phyloP scores from a whole-genome alignment of 2,888 invertebrate genomes.

The Copidosoma aretas region DNA sequence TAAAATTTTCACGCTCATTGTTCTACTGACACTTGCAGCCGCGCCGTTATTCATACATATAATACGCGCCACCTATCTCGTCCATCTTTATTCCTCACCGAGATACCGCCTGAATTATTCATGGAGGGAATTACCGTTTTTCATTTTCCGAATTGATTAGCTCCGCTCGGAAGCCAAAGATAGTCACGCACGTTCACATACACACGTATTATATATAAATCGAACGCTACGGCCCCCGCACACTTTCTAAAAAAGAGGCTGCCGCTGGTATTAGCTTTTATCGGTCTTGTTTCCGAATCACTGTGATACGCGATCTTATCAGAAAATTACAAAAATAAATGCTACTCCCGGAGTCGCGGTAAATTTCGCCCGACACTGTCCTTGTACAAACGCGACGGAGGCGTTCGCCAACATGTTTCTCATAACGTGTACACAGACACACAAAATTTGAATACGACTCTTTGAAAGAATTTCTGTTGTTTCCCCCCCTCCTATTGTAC shows the following conservation, averaged over 20 bases:
- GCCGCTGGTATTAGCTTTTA: no score
- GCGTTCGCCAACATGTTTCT: no score
- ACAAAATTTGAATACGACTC: no score
- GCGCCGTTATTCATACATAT: background rate
- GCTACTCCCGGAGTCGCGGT: no score
- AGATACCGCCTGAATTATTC: background rate
- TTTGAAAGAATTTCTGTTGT: no score
- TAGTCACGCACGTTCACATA: no score
- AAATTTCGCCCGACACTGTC: no score
- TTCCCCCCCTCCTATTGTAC: no score
- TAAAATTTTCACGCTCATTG: background rate
- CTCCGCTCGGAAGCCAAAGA: no score
- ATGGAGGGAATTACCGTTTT: background rate
- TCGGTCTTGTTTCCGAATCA: background rate
- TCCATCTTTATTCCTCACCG: background rate
- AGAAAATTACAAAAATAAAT: conserved; percentile 17
- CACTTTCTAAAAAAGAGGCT: background rate
- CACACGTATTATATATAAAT: background rate
- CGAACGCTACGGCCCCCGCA: background rate
- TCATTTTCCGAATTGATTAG: background rate
- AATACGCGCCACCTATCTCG: background rate
- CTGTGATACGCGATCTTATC: conserved; percentile 15
- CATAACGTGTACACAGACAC: no score
- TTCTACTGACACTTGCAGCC: no score
- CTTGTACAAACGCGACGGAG: no score